Percentiles rank a stretch among this genome's conserved stretches.
These are phyloP conservation scores for Nixonia krombeini DNA, from an alignment of 1,140 invertebrate species.

Conservation along the genomic window DNA sequence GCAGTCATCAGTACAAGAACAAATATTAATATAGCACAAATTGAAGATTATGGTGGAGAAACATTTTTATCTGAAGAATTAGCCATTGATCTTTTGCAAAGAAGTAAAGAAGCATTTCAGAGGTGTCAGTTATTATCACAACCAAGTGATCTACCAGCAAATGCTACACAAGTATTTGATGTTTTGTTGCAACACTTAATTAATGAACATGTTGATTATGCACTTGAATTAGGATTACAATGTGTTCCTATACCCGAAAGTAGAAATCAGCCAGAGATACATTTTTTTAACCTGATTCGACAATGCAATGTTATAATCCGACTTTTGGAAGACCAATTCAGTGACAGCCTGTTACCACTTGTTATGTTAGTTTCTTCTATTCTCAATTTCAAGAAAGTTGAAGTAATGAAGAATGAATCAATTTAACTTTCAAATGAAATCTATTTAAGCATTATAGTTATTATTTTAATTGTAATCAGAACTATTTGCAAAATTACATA, in stretches of 20 bases:
- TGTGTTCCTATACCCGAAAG: conserved; percentile 93
- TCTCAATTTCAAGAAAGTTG: too few relatives aligned
- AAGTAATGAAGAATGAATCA: conserved; percentile 7
- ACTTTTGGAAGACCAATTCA: conserved; percentile 95
- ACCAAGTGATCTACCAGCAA: conserved; percentile 82
- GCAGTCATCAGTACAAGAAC: conserved; percentile 91
- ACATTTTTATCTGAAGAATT: conserved; percentile 97
- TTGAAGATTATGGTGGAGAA: conserved; percentile 97
- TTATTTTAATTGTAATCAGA: conserved; percentile 5
- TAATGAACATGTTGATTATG: conserved; percentile 96
- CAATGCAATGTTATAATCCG: conserved; percentile 98
- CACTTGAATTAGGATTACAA: conserved; percentile 92
- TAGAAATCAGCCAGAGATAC: conserved; percentile 84
- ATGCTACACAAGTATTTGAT: conserved; percentile 89
- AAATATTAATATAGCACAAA: conserved; percentile 93
- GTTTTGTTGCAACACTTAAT: conserved; percentile 89
- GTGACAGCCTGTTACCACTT: conserved; percentile 90
- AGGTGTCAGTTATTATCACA: conserved; percentile 90
- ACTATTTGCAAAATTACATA: neutral
- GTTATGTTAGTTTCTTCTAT: conserved; percentile 78
- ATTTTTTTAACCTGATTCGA: conserved; percentile 95
- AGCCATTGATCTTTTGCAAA: conserved; percentile 93
- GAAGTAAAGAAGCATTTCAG: conserved; percentile 91
- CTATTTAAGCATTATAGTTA: too few relatives aligned
- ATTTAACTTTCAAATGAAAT: too few relatives aligned